phyloP scores from a whole-genome alignment of 2,797 vertebrate genomes.

The Micropoecilia bifurca region DNA sequence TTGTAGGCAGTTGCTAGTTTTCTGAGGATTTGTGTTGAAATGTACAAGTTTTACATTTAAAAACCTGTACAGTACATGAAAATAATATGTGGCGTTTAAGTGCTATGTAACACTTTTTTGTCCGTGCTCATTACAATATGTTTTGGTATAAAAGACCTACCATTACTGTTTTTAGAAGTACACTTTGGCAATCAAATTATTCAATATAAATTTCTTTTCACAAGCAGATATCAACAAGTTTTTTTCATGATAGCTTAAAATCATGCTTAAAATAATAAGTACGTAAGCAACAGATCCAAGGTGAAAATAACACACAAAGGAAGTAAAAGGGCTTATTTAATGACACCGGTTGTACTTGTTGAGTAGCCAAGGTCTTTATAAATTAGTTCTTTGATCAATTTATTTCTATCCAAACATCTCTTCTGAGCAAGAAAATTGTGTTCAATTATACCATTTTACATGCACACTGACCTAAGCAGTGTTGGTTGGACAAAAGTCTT shows the following conservation, averaged over 20 bases:
- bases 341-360: neutral
- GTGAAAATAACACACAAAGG: neutral
- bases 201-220: neutral
- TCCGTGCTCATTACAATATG: neutral
- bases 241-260: neutral
- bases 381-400: neutral
- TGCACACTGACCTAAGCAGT: neutral
- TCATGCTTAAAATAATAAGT: neutral
- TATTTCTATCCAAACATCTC: neutral
- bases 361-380: neutral
- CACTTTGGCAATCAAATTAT: neutral
- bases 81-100: neutral
- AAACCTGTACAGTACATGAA: neutral
- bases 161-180: neutral
- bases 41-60: neutral
- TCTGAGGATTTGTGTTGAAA: slow-evolving; percentile 2
- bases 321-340: neutral
- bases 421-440: neutral
- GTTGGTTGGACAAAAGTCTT: neutral
- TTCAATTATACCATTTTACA: neutral
- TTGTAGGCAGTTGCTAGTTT: slow-evolving; percentile 1
- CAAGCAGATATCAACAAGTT: neutral
- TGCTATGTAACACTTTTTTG: neutral
- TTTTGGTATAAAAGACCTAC: neutral
- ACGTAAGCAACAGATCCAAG: neutral